phyloP scores from a whole-genome alignment of 2,888 invertebrate genomes.

The Drosophila nigricruria region DNA sequence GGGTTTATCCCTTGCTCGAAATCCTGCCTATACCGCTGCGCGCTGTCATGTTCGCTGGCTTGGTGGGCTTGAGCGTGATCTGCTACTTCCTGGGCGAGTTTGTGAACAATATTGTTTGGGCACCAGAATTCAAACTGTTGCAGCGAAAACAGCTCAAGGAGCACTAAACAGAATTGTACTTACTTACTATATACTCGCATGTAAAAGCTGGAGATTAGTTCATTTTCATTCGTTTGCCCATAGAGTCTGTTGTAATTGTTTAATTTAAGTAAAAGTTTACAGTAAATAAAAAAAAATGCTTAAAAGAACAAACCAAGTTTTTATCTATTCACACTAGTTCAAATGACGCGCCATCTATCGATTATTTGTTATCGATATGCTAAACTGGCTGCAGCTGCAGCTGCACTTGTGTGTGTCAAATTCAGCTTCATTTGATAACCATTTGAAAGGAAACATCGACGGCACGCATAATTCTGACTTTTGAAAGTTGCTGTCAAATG shows the following conservation, averaged over 20 bases:
- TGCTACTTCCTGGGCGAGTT: constrained; percentile 91
- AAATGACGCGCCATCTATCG: constrained; percentile 7
- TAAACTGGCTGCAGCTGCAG: background rate
- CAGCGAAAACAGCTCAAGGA: constrained; percentile 48
- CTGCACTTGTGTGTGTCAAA: background rate
- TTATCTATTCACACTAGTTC: background rate
- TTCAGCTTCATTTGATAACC: background rate
- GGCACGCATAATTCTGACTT: background rate
- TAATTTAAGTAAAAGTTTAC: constrained; percentile 15
- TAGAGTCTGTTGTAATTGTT: constrained; percentile 26
- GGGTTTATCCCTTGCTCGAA: constrained; percentile 96
- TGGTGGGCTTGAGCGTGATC: constrained; percentile 87
- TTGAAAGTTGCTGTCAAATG: background rate
- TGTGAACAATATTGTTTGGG: constrained; percentile 90
- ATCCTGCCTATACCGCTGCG: constrained; percentile 90
- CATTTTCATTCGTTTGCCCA: constrained; percentile 19
- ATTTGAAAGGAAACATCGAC: background rate
- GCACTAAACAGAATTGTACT: constrained; percentile 27
- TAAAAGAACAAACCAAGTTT: background rate
- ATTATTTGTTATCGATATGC: constrained; percentile 9
- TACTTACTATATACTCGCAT: background rate
- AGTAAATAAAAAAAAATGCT: constrained; percentile 4
- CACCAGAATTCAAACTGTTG: constrained; percentile 87
- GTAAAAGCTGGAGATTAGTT: constrained; percentile 18
- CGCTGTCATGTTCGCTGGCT: constrained; percentile 89